Evolutionary conservation across 1,140 invertebrate species (phyloP).

Genomic region (Magallana angulata): DNA sequence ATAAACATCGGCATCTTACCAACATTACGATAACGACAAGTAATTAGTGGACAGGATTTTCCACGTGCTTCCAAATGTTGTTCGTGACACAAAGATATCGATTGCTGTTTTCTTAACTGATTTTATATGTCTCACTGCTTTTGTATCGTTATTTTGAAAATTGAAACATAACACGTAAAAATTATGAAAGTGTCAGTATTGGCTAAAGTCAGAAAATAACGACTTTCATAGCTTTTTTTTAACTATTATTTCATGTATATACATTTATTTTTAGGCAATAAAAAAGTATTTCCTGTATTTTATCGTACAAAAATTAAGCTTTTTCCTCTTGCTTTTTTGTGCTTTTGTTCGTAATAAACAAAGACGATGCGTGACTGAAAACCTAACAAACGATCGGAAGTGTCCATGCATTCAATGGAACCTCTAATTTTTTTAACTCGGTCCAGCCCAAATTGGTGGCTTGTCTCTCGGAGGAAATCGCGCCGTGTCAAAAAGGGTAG

Average conservation of each 20-base stretch:
- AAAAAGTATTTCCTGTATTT: no score
- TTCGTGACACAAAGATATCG: neutral
- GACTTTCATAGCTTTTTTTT: no score
- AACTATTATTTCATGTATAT: no score
- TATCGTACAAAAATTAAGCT: no score
- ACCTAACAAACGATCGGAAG: neutral
- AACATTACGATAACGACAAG: neutral
- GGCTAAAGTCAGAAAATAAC: no score
- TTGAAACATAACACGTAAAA: neutral
- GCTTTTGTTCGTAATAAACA: neutral
- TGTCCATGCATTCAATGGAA: neutral
- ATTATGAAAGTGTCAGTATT: no score
- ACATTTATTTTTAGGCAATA: no score
- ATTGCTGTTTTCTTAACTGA: neutral
- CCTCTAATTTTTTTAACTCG: neutral
- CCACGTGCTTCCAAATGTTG: neutral
- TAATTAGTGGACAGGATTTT: neutral
- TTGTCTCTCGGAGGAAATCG: slow-evolving; percentile 1
- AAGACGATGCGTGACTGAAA: neutral
- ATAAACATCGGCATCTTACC: neutral
- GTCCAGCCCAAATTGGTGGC: neutral
- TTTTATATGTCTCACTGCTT: neutral
- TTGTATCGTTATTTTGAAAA: neutral
- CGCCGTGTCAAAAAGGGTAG: neutral
- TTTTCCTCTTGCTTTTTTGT: no score